phyloP scores from a whole-genome alignment of 2,888 invertebrate genomes.

The Tenthredo distinguenda region DNA sequence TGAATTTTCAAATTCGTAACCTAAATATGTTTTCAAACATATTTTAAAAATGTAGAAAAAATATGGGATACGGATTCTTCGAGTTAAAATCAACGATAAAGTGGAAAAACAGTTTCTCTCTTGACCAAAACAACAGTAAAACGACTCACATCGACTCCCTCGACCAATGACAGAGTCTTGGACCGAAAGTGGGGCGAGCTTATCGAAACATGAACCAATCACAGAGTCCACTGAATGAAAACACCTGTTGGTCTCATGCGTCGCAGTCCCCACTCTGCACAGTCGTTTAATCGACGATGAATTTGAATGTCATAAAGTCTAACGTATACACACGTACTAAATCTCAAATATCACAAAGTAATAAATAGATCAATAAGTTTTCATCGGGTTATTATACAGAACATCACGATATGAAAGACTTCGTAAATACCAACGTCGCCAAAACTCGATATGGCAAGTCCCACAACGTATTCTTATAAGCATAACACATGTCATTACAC shows the following conservation, averaged over 20 bases:
- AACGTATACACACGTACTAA: background rate
- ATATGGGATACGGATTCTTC: background rate
- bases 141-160: background rate
- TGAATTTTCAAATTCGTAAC: background rate
- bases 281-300: background rate
- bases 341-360: no score
- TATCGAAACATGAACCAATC: background rate
- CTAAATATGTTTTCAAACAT: background rate
- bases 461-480: background rate
- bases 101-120: background rate
- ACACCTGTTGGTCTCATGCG: constrained; percentile 9
- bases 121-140: background rate
- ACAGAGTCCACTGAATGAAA: background rate
- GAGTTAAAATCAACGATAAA: background rate
- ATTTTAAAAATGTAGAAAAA: background rate
- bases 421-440: background rate
- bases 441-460: background rate
- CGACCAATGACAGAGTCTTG: background rate
- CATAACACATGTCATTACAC: background rate
- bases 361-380: no score
- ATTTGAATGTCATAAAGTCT: background rate
- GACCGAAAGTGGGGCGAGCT: background rate
- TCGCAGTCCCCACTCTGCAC: background rate
- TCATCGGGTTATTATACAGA: no score
- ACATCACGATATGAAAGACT: background rate